Conservation (phyloP, 2,113 vertebrate genomes). For the Rhinopithecus roxellana region DNA sequence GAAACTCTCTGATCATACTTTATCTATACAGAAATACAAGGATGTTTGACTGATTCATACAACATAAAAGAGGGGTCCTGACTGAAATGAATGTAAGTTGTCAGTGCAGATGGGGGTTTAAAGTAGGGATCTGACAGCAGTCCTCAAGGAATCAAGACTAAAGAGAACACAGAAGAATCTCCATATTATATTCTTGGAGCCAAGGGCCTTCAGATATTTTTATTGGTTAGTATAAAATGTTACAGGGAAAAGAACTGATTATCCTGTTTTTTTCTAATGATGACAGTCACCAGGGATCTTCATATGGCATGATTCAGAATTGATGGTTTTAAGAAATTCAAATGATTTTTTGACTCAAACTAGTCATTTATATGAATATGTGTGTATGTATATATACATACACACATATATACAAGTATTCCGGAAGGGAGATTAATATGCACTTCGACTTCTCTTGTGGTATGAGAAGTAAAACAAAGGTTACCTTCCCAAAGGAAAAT, state of each 20-base stretch:
- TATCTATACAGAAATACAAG: slow-evolving; percentile 47
- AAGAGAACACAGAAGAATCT: slow-evolving; percentile 5
- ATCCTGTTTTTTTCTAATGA: slow-evolving; percentile 23
- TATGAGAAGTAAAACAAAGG: background rate
- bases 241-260: background rate
- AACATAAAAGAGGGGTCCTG: slow-evolving; percentile 28
- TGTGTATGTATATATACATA: background rate
- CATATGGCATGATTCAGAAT: slow-evolving; percentile 32
- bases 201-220: slow-evolving; percentile 8
- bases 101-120: background rate
- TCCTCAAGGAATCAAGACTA: slow-evolving; percentile 10
- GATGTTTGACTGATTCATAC: slow-evolving; percentile 30
- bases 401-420: background rate
- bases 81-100: background rate
- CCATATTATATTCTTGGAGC: background rate
- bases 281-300: slow-evolving; percentile 2
- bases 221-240: slow-evolving; percentile 11
- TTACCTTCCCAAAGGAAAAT: background rate
- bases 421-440: background rate
- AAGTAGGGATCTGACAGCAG: background rate
- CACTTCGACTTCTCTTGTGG: background rate
- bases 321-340: slow-evolving; percentile 31
- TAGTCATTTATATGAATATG: too few relatives aligned
- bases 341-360: slow-evolving; percentile 30
- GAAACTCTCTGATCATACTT: slow-evolving; percentile 45